phyloP scores from a whole-genome alignment of 2,888 invertebrate genomes.

The Hyalella azteca region DNA sequence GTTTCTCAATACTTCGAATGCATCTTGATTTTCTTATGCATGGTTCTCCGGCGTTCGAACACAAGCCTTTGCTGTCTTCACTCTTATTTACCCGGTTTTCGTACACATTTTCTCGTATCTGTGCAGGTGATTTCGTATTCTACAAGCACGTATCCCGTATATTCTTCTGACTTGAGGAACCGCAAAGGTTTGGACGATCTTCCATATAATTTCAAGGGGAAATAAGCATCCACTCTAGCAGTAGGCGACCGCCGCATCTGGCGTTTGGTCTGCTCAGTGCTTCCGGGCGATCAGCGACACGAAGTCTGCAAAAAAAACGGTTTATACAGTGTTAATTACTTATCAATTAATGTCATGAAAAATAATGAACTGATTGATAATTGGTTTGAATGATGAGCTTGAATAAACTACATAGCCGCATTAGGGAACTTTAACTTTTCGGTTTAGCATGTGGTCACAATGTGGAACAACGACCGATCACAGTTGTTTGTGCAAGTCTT shows the following conservation, averaged over 20 bases:
- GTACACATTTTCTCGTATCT: no score
- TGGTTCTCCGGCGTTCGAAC: no score
- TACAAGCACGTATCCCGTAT: no score
- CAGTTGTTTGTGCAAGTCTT: neutral
- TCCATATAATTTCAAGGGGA: neutral
- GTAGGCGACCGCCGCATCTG: neutral
- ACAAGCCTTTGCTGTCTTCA: no score
- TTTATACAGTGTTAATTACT: neutral
- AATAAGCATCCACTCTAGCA: neutral
- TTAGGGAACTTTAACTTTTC: neutral
- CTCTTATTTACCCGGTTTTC: no score
- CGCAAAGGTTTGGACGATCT: neutral
- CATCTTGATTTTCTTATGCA: no score
- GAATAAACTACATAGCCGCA: neutral
- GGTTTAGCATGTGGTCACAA: neutral
- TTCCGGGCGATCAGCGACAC: constrained; percentile 26
- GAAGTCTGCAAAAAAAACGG: constrained; percentile 2
- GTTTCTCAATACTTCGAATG: no score
- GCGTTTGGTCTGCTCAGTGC: neutral
- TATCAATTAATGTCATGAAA: no score
- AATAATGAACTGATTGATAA: neutral
- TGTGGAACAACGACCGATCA: neutral
- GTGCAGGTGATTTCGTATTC: no score
- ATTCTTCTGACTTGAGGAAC: no score
- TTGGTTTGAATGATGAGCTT: neutral